Evolutionary conservation across 2,797 vertebrate species (phyloP), one percentile per base, ranked within the genome.

Genomic region (Mus minutoides): DNA sequence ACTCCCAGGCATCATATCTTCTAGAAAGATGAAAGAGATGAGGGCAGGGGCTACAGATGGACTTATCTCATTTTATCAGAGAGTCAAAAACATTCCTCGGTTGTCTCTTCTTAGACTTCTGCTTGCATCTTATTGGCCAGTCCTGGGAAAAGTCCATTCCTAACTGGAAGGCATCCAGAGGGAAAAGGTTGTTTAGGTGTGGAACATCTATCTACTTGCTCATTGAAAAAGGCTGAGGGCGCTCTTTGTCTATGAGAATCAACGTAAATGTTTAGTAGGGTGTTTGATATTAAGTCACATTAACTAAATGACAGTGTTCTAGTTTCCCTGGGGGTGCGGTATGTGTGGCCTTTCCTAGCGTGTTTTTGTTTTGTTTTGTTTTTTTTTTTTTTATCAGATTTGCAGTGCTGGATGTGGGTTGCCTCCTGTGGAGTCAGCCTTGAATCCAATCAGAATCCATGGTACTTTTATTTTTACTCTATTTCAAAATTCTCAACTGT

Each of bases 401-500:
- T 22, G 22, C 5, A 46, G 31, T 49, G 7, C 17, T 13, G 29
- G 40, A 2, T 49, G 29, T 84, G 82, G 58, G 29, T 34, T 34
- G 60, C 40, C 82, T 64, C 40, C 29, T 34, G 29, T 64, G 40
- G 29, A 64, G 17, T 22, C 29, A 13, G 60, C 29, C 82, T 67
- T 34, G 43, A 67, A 49, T 49, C 60, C 29, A 21, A 34, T 49
- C 82, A 34, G 60, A 67, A 46, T 67, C 31, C 0, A 22, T 31
- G 13, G 82, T 6, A 7, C 26, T 64, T 90, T 85, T 86, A 31
- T 40, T 43, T 83, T 84, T 90, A 67, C 46, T 90, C 26, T 93
- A 4, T 88, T 92, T 88, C 88, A 17, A 71, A 92, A 85, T 86
- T 92, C 46, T 19, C 82, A 90, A 24, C 46, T 56, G 21, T 62